A percentile compares a stretch with the other conserved stretches of the same genome.
Conservation (phyloP, 2,888 invertebrate species). For the Aplocera efformata region DNA sequence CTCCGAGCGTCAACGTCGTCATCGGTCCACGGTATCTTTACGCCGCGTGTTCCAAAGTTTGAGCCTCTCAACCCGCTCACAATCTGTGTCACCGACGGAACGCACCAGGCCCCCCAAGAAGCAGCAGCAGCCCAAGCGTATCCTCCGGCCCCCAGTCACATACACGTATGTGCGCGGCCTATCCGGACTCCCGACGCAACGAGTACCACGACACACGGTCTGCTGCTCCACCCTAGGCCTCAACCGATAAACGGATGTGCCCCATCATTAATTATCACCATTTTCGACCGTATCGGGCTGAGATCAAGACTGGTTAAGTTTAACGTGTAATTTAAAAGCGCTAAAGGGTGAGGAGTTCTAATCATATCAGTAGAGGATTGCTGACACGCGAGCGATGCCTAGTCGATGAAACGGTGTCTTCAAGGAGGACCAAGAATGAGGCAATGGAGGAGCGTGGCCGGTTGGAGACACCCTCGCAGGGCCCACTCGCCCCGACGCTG, state of each 20-base stretch:
- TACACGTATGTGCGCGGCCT: conserved; percentile 91
- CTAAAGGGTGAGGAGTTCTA: conserved; percentile 52
- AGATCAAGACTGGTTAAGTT: conserved; percentile 71
- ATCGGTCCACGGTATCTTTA: conserved; percentile 83
- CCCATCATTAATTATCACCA: conserved; percentile 4
- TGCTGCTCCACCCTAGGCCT: conserved; percentile 56
- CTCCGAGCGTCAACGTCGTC: conserved; percentile 70
- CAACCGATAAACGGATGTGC: conserved; percentile 54
- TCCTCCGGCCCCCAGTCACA: conserved; percentile 87
- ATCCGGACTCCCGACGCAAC: conserved; percentile 90
- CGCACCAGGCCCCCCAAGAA: conserved; percentile 74
- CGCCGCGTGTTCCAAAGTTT: conserved; percentile 87
- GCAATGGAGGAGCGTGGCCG: conserved; percentile 32
- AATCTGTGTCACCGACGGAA: conserved; percentile 81
- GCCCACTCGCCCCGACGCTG: conserved; percentile 23
- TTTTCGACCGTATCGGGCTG: conserved; percentile 41
- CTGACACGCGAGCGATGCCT: conserved; percentile 39
- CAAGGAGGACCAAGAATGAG: conserved; percentile 60
- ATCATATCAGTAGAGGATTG: conserved; percentile 70
- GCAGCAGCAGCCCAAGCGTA: conserved; percentile 85
- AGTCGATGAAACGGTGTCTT: conserved; percentile 48
- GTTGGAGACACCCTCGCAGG: conserved; percentile 22
- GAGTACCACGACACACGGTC: conserved; percentile 83
- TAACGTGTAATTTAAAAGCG: conserved; percentile 54
- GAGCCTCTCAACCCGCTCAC: conserved; percentile 82